These are phyloP conservation scores for Cliona cf. orientalis DNA, from an alignment of 37 sponge, comb jelly and placozoan species.

Conservation along the genomic window DNA sequence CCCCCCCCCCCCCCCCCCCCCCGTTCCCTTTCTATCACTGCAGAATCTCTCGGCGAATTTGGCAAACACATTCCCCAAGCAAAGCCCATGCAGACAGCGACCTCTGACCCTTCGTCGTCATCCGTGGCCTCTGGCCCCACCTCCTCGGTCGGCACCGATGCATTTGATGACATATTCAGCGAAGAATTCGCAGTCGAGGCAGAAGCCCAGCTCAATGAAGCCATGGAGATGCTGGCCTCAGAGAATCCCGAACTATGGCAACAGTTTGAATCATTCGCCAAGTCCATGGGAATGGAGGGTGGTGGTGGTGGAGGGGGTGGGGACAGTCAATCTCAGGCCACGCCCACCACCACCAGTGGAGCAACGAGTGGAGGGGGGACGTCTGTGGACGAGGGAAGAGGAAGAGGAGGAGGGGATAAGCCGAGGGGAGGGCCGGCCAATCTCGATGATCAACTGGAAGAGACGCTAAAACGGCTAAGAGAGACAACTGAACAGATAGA, in stretches of 20 bases:
- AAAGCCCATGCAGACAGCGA: neutral
- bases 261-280: conserved; percentile 57
- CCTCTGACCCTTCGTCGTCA: neutral
- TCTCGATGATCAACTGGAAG: conserved; percentile 55
- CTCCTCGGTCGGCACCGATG: neutral
- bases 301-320: neutral
- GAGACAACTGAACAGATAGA: conserved; percentile 20
- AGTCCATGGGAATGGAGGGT: conserved; percentile 22
- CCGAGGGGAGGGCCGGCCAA: neutral
- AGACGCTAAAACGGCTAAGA: conserved; percentile 49
- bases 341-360: neutral
- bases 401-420: neutral
- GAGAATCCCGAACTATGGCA: conserved; percentile 79
- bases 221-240: conserved; percentile 34
- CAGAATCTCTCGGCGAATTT: conserved; percentile 75
- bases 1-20: too few species aligned
- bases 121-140: neutral
- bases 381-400: conserved; percentile 5
- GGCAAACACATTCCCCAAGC: conserved; percentile 62
- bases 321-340: too few species aligned
- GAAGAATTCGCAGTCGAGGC: conserved; percentile 55
- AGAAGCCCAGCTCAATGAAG: conserved; percentile 62
- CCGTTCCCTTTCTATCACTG: neutral
- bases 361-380: conserved; percentile 20
- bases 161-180: conserved; percentile 41